Evolutionary conservation across 2,113 vertebrate genomes (phyloP).

Genomic region (Mesitornis unicolor): DNA sequence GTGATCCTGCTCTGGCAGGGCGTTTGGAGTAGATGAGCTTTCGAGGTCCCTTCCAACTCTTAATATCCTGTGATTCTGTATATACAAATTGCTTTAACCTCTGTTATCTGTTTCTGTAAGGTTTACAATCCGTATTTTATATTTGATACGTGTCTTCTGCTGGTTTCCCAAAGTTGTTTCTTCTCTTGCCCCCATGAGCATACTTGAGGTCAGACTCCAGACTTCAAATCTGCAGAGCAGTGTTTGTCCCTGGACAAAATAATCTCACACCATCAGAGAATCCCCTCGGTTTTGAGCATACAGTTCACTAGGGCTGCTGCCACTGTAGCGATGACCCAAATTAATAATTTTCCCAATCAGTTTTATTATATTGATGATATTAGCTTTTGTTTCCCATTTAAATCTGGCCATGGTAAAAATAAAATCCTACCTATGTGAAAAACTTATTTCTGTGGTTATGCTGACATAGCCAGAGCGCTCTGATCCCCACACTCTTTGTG

Average conservation of each 20-base stretch:
- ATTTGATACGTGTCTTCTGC: accelerated
- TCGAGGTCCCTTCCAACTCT: too few relatives aligned
- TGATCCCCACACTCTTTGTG: neutral
- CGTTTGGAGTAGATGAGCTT: too few relatives aligned
- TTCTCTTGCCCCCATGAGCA: accelerated
- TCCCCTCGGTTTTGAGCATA: neutral
- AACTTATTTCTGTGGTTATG: neutral
- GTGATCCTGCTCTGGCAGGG: too few relatives aligned
- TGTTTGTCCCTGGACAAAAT: neutral
- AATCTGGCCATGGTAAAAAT: neutral
- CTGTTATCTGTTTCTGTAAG: neutral
- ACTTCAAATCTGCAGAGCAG: neutral
- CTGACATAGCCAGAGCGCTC: neutral
- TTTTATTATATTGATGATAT: neutral
- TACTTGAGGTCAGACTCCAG: neutral
- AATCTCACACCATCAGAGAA: neutral
- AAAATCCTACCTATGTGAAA: neutral
- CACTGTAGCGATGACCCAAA: neutral
- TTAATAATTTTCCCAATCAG: neutral
- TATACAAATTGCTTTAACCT: too few relatives aligned
- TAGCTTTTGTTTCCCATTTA: neutral
- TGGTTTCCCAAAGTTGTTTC: neutral
- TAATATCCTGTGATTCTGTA: too few relatives aligned
- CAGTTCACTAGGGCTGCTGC: neutral
- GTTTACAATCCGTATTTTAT: neutral